Evolutionary conservation across 2,113 vertebrate species (phyloP).

Genomic region (Eidolon helvum): DNA sequence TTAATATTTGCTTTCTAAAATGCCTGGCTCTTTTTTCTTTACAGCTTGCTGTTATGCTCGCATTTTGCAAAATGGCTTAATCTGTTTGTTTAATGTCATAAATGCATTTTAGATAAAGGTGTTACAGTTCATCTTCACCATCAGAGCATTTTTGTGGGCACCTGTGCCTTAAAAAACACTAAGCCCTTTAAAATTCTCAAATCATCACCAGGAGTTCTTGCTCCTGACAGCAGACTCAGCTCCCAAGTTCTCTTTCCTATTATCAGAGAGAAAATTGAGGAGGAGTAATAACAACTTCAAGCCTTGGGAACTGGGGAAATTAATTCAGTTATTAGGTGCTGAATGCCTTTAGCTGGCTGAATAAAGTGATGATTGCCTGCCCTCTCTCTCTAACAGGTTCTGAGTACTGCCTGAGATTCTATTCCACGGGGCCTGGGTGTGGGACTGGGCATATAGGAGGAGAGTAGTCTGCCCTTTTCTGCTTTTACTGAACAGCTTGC

Average conservation of each 20-base stretch:
- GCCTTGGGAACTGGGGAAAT: rapidly evolving
- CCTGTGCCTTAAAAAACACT: background rate
- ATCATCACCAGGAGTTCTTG: background rate
- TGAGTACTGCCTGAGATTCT: background rate
- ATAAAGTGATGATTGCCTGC: background rate
- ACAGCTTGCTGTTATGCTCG: slow-evolving; percentile 42
- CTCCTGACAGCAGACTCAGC: background rate
- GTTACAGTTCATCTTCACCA: slow-evolving; percentile 39
- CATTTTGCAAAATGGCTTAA: slow-evolving; percentile 60
- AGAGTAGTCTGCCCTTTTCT: background rate
- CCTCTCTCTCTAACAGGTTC: background rate
- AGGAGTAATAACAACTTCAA: background rate
- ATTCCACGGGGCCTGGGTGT: rapidly evolving
- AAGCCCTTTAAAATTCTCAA: background rate
- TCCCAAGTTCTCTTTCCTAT: background rate
- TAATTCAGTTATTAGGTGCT: too few species aligned
- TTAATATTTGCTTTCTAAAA: background rate
- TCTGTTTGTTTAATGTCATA: slow-evolving; percentile 57
- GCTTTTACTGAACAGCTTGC: background rate
- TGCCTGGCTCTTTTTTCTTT: background rate
- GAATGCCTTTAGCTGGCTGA: background rate
- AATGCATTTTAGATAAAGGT: slow-evolving; percentile 69
- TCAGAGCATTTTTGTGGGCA: background rate
- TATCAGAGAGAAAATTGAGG: background rate
- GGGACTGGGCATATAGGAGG: rapidly evolving